phyloP scores from a whole-genome alignment of 1,140 invertebrate species.

The Leptinotarsa lineolata region DNA sequence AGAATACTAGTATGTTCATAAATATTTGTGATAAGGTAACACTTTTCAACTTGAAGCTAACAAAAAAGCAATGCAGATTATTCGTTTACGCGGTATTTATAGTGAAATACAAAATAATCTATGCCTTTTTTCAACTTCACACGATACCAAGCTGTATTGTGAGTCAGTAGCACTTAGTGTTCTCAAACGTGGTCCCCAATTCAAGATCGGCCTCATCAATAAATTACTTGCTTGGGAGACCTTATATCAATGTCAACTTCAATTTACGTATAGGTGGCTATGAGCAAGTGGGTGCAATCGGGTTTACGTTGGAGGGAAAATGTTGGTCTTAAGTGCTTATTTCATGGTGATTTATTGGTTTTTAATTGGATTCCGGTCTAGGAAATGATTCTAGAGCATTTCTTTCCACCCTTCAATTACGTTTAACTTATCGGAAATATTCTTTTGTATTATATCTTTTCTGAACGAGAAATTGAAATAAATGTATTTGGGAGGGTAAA shows the following conservation, averaged over 20 bases:
- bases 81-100: too few relatives aligned
- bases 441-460: not conserved
- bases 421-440: not conserved
- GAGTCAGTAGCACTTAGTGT: conserved; percentile 5
- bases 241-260: conserved; percentile 34
- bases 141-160: not conserved
- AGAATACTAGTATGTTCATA: too few relatives aligned
- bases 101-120: too few relatives aligned
- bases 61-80: too few relatives aligned
- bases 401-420: not conserved
- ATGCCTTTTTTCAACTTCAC: not conserved
- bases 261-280: conserved; percentile 28
- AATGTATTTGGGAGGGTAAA: too few relatives aligned
- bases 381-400: conserved; percentile 10
- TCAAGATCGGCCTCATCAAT: conserved; percentile 25
- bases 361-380: conserved; percentile 34
- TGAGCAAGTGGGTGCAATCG: conserved; percentile 22
- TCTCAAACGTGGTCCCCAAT: not conserved
- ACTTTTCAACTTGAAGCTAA: too few relatives aligned
- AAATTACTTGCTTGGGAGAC: conserved; percentile 20
- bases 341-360: conserved; percentile 38
- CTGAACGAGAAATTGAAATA: too few relatives aligned
- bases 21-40: too few relatives aligned
- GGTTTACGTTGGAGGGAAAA: conserved; percentile 19
- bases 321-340: conserved; percentile 31